Conservation (phyloP, 2,797 vertebrate species). For the Xyrichtys novacula region DNA sequence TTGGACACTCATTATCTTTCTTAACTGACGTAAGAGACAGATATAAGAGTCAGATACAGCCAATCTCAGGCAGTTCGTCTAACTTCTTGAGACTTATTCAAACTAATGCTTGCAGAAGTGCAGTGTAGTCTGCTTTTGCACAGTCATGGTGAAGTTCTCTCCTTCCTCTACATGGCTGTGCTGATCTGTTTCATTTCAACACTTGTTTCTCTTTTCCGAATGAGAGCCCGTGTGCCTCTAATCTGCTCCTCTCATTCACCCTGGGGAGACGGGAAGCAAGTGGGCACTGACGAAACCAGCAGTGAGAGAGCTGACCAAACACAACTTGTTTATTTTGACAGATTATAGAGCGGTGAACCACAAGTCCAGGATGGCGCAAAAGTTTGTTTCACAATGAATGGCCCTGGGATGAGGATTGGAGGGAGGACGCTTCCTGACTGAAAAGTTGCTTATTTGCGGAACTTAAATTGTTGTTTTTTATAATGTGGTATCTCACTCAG, state of each 20-base stretch:
- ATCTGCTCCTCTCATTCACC: conserved; percentile 66
- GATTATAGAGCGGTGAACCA: conserved; percentile 71
- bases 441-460: conserved; percentile 33
- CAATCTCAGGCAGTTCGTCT: background rate
- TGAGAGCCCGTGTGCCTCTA: conserved; percentile 55
- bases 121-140: conserved; percentile 34
- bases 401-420: conserved; percentile 13
- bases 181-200: conserved; percentile 46
- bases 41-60: conserved; percentile 1
- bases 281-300: conserved; percentile 50
- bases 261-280: conserved; percentile 53
- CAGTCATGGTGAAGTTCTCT: conserved; percentile 43
- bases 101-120: conserved; percentile 13
- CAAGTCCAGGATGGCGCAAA: conserved; percentile 51
- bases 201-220: conserved; percentile 41
- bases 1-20: background rate
- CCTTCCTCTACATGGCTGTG: conserved; percentile 33
- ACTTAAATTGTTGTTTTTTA: background rate
- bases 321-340: conserved; percentile 75
- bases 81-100: background rate
- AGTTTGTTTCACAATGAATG: conserved; percentile 51
- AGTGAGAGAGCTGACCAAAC: conserved; percentile 67
- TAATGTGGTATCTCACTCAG: background rate
- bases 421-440: conserved; percentile 36
- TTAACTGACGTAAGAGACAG: background rate